A percentile compares a stretch with the other conserved stretches of the same genome.
phyloP scores from a whole-genome alignment of 2,113 vertebrate genomes.

The Mesitornis unicolor region DNA sequence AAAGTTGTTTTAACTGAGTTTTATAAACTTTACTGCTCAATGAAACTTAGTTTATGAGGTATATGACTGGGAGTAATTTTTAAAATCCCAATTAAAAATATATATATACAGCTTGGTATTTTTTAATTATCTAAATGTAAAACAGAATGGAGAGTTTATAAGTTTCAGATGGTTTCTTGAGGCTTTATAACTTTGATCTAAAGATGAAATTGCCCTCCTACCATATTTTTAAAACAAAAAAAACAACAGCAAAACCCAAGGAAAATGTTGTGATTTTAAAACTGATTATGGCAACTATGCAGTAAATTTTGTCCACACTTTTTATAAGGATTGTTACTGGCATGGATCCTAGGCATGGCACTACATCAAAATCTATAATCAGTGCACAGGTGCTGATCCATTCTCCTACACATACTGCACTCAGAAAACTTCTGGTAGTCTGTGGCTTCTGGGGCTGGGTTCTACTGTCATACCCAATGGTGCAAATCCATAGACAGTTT shows the following conservation, averaged over 20 bases:
- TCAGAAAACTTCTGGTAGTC: neutral
- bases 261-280: slow-evolving; percentile 4
- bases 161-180: slow-evolving; percentile 39
- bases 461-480: neutral
- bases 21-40: slow-evolving; percentile 30
- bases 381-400: neutral
- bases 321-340: slow-evolving; percentile 42
- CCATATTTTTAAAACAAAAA: neutral
- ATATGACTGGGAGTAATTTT: slow-evolving; percentile 26
- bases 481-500: neutral
- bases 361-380: slow-evolving; percentile 7
- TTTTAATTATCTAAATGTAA: slow-evolving; percentile 51
- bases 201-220: neutral
- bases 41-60: slow-evolving; percentile 38
- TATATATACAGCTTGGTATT: slow-evolving; percentile 30
- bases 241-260: neutral
- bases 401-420: neutral
- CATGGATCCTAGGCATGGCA: neutral
- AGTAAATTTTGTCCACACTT: slow-evolving; percentile 43
- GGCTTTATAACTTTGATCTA: slow-evolving; percentile 32
- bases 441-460: neutral
- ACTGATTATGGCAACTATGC: neutral
- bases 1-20: slow-evolving; percentile 4
- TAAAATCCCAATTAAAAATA: slow-evolving; percentile 44
- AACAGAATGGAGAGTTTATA: slow-evolving; percentile 14